Percentiles rank a stretch among this genome's conserved stretches.
Evolutionary conservation across 2,797 vertebrate species (phyloP).

Genomic region (Acanthornis magna): DNA sequence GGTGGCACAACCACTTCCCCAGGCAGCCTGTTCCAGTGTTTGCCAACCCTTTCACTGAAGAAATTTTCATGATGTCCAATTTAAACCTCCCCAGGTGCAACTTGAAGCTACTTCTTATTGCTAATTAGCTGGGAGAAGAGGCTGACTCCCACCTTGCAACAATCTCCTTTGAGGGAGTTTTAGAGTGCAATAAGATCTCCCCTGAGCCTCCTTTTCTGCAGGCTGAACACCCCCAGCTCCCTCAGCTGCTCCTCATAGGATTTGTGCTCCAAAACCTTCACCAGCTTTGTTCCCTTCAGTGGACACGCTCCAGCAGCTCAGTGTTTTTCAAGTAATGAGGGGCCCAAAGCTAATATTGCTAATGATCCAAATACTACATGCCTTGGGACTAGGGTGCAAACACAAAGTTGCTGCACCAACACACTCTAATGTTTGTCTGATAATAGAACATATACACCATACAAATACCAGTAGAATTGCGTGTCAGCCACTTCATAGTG

Average conservation of each 20-base stretch:
- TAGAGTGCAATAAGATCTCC: neutral
- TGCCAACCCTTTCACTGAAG: neutral
- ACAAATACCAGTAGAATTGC: neutral
- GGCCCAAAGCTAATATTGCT: neutral
- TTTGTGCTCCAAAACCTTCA: neutral
- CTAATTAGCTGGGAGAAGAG: neutral
- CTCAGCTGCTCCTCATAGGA: neutral
- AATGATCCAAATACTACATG: neutral
- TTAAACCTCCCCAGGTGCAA: neutral
- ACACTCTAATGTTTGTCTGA: neutral
- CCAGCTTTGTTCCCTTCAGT: neutral
- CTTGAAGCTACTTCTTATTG: neutral
- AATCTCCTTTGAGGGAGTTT: neutral
- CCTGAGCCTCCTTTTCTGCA: neutral
- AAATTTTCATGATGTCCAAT: neutral
- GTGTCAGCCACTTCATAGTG: neutral
- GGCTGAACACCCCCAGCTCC: neutral
- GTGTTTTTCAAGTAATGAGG: neutral
- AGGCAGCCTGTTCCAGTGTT: neutral
- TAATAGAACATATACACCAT: neutral
- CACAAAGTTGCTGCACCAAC: neutral
- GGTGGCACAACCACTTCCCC: neutral
- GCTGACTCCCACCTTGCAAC: accelerated
- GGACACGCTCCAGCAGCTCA: accelerated
- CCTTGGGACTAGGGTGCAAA: neutral